Base-by-base conservation (phyloP, 2,113 vertebrate species). In the Crypturellus undulatus region DNA sequence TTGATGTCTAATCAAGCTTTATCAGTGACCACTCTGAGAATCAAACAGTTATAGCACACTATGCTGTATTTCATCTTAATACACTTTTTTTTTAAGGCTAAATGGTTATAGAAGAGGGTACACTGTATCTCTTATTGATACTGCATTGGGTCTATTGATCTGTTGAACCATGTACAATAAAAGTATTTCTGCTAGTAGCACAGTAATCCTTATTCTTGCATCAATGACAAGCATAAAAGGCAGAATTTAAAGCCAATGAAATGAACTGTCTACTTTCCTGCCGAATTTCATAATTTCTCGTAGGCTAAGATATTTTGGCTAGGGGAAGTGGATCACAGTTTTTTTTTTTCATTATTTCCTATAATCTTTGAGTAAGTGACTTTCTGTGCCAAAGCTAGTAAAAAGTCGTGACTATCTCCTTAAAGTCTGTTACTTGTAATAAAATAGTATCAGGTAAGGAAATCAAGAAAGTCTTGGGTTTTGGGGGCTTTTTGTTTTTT, bases 1-100 rank as follows among this genome's bases (percentile, higher is more conserved):
- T 62, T 69, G 92, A 86, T 40, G 89, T 42, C 91, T 83, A 79
- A 89, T 84, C 84, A 51, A 84, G 38, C 93, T 96, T 92, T 75
- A 52, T 7, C n/a, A 51, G 14, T 42, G 7, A 85, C 21, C 17
- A 26, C 9, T 80, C n/a, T 68, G 18, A 73, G 47, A 42, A 7
- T 47, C 2, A 49, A 78, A 62, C 10, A 75, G 28, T 45, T 72
- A 71, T 54, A 72, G 16, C 45, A n/a, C 20, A 49, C 22, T 49
- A 19, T 30, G 51, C 79, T 11, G 40, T 63, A 42, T 15, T 19
- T 22, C 28, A 64, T 20, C 4, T 56, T 54, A 12, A 12, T 8
- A 68, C 2, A 9, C 3, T 9, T 32, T 77, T 49, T 47, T 82
- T 43, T 43, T 43, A 4, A 25, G 70, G 20, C 10, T 64, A 58